Evolutionary conservation across 2,888 invertebrate species (phyloP).

Genomic region (Drosophila putrida): DNA sequence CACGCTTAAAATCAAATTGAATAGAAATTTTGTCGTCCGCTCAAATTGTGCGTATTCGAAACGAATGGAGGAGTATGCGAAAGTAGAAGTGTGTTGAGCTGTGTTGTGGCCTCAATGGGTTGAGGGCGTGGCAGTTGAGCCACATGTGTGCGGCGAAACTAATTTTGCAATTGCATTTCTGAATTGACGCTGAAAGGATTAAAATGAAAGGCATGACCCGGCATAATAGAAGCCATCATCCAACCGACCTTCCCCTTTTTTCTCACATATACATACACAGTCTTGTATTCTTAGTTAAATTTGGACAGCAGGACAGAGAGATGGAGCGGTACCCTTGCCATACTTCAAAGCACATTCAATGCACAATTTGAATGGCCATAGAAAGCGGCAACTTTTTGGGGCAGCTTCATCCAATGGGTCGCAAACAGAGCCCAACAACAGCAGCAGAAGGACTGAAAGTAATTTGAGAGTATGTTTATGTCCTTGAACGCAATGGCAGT

Average conservation of each 20-base stretch:
- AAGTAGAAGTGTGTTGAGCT: neutral
- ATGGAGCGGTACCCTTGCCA: conserved; percentile 6
- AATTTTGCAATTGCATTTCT: conserved; percentile 75
- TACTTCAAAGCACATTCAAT: conserved; percentile 56
- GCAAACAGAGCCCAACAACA: neutral
- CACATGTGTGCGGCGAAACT: conserved; percentile 58
- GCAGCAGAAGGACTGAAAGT: conserved; percentile 6
- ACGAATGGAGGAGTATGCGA: neutral
- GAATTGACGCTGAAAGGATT: conserved; percentile 75
- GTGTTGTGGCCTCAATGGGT: neutral
- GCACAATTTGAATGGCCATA: conserved; percentile 60
- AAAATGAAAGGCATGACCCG: conserved; percentile 66
- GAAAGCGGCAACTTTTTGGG: conserved; percentile 31
- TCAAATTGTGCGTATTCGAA: conserved; percentile 73
- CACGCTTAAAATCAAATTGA: conserved; percentile 81
- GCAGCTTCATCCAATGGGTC: neutral
- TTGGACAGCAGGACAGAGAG: conserved; percentile 22
- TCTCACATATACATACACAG: neutral
- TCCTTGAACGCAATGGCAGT: conserved; percentile 21
- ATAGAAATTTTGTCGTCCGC: conserved; percentile 79
- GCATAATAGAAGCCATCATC: conserved; percentile 66
- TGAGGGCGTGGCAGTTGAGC: conserved; percentile 19
- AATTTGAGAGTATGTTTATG: conserved; percentile 23
- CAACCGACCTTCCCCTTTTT: conserved; percentile 21
- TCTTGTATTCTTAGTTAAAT: conserved; percentile 28